Percentiles rank a stretch among this genome's conserved stretches.
phyloP scores from a whole-genome alignment of 2,113 vertebrate genomes.

The cattle (Bos taurus) region ARS-UCD2.0 NC_037328.1:64784001-64784500 shows the following conservation, averaged over 20 bases:
- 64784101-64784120: neutral
- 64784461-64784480: neutral
- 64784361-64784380: neutral
- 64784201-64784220: neutral
- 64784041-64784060: neutral
- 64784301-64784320: neutral
- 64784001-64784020: neutral
- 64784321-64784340: neutral
- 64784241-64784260: neutral
- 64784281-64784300: neutral
- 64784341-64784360: neutral
- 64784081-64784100: neutral
- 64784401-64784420: neutral
- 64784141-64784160: neutral
- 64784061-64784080: neutral
- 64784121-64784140: conserved; percentile 21
- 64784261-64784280: neutral
- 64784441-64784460: neutral
- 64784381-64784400: neutral
- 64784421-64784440: neutral
- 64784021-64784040: neutral
- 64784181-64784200: neutral
- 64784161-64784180: neutral
- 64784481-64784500: neutral
- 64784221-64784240: neutral